Evolutionary conservation across 2,888 invertebrate genomes (phyloP).

Genomic region (Erpobdella octoculata): DNA sequence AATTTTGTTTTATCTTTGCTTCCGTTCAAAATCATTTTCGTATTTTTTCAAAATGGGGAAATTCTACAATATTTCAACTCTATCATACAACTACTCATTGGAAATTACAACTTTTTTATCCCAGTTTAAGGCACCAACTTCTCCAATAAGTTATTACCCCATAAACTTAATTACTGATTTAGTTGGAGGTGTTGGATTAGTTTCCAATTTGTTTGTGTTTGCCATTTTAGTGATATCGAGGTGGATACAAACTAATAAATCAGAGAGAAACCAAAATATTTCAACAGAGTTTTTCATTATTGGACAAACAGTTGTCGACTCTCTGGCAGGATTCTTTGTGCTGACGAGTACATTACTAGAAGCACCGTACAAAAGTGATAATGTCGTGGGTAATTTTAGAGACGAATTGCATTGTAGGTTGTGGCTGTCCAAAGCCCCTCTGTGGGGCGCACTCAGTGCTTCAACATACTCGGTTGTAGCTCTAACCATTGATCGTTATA

Average conservation of each 20-base stretch:
- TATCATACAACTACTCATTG: too few relatives aligned
- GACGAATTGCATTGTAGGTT: background rate
- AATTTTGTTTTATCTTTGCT: too few relatives aligned
- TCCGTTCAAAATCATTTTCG: too few relatives aligned
- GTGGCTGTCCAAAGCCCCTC: background rate
- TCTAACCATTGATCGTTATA: background rate
- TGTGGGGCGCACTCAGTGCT: background rate
- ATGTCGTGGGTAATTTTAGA: background rate
- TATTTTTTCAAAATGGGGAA: too few relatives aligned
- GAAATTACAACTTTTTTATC: too few relatives aligned
- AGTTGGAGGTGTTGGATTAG: background rate
- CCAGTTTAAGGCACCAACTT: too few relatives aligned
- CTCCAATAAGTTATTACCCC: too few relatives aligned
- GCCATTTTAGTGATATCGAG: background rate
- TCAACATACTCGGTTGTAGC: background rate
- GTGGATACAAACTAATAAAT: too few relatives aligned
- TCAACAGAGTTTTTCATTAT: constrained; percentile 1
- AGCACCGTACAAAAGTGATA: background rate
- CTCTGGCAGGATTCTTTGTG: background rate
- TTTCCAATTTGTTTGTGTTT: background rate
- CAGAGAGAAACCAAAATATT: background rate
- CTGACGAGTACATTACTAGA: background rate
- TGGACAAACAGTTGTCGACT: background rate
- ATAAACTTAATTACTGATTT: background rate
- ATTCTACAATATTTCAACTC: too few relatives aligned